phyloP scores from a whole-genome alignment of 1,140 invertebrate genomes.

The Amphibalanus amphitrite region DNA sequence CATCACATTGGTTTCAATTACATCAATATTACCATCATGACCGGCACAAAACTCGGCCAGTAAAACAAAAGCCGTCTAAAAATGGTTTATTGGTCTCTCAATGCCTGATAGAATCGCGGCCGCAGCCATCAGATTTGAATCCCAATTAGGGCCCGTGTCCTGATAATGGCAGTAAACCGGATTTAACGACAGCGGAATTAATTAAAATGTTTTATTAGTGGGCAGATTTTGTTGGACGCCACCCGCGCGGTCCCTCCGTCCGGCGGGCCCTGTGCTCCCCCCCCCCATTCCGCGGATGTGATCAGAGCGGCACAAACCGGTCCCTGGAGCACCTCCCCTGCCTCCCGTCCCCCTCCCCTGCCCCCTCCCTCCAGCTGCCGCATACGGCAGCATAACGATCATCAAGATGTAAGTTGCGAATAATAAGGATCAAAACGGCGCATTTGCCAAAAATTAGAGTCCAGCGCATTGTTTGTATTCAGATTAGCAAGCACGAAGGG shows the following conservation, averaged over 20 bases:
- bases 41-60: no score
- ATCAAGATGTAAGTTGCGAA: constrained; percentile 1
- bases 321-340: background rate
- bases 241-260: background rate
- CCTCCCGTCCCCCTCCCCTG: no score
- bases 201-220: background rate
- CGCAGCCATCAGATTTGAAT: background rate
- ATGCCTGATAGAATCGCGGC: background rate
- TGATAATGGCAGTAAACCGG: background rate
- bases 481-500: background rate
- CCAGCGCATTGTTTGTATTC: background rate
- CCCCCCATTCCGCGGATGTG: background rate
- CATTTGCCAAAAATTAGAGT: background rate
- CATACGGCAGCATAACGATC: background rate
- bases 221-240: background rate
- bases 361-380: no score
- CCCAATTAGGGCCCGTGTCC: background rate
- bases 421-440: background rate
- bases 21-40: no score
- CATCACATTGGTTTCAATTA: no score
- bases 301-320: background rate
- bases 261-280: no score
- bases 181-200: background rate
- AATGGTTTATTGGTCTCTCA: background rate
- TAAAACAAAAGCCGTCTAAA: background rate